These are phyloP conservation scores for Hylia prasina DNA, from an alignment of 2,113 vertebrate genomes.

Conservation along the genomic window DNA sequence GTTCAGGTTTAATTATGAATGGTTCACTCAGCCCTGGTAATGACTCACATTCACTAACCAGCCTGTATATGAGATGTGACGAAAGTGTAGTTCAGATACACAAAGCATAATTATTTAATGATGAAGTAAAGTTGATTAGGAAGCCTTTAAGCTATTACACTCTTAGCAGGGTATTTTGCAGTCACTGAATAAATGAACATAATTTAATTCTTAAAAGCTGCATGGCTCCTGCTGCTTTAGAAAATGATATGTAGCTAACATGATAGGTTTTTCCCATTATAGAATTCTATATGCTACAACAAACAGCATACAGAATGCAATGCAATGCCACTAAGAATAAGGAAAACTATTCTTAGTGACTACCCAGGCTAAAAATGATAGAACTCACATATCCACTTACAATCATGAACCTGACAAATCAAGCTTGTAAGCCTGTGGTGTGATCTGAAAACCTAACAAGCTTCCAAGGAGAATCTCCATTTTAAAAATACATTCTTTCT, in stretches of 20 bases:
- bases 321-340: not conserved
- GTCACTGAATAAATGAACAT: slow-evolving; percentile 40
- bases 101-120: slow-evolving; percentile 66
- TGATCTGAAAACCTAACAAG: slow-evolving; percentile 45
- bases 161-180: slow-evolving; percentile 37
- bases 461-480: not conserved
- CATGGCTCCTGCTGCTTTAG: slow-evolving; percentile 27
- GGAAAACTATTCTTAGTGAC: slow-evolving; percentile 29
- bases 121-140: slow-evolving; percentile 66
- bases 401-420: slow-evolving; percentile 41
- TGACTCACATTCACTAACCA: slow-evolving; percentile 36
- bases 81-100: slow-evolving; percentile 42
- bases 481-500: slow-evolving; percentile 10
- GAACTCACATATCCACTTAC: slow-evolving; percentile 3
- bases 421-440: slow-evolving; percentile 24
- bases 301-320: not conserved
- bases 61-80: slow-evolving; percentile 25
- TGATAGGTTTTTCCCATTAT: not conserved
- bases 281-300: not conserved
- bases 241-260: slow-evolving; percentile 4
- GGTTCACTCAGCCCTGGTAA: slow-evolving; percentile 12
- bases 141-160: slow-evolving; percentile 59
- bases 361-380: slow-evolving; percentile 13
- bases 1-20: slow-evolving; percentile 27
- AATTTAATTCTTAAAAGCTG: slow-evolving; percentile 50